Conservation (phyloP, 1,140 invertebrate species). For the Paramacrobiotus metropolitanus region DNA sequence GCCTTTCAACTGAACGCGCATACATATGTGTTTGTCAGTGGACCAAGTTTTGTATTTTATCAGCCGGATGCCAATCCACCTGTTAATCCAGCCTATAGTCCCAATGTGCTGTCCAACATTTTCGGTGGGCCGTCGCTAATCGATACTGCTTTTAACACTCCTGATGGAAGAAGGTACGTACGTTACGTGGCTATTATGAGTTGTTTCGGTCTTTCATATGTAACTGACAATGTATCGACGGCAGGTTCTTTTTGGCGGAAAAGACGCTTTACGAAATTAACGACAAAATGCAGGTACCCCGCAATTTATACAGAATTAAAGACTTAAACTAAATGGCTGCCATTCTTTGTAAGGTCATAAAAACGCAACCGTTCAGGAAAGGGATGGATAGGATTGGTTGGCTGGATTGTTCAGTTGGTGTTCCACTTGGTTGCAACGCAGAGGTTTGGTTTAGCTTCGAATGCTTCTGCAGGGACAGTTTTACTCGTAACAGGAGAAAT, state of each 20-base stretch:
- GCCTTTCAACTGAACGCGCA: conserved; percentile 1
- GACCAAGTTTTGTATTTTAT: neutral
- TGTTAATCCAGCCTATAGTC: neutral
- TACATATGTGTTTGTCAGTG: neutral
- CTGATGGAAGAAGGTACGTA: neutral
- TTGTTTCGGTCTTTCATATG: too few species aligned
- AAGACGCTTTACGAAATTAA: neutral
- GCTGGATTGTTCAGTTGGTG: neutral
- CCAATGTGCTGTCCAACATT: conserved; percentile 1
- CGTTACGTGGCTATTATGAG: too few species aligned
- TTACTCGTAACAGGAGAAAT: too few species aligned
- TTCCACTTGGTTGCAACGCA: too few species aligned
- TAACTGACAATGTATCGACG: neutral
- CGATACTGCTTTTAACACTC: neutral
- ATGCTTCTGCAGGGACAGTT: too few species aligned
- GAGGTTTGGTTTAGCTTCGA: too few species aligned
- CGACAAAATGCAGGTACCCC: neutral
- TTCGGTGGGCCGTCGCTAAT: neutral
- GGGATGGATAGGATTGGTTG: neutral
- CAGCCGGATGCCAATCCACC: neutral
- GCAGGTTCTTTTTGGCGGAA: neutral
- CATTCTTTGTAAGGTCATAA: neutral
- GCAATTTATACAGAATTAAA: neutral
- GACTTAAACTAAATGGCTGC: neutral
- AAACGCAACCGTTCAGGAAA: neutral